Conservation (phyloP, 2,888 invertebrate genomes). For the Hedya salicella region DNA sequence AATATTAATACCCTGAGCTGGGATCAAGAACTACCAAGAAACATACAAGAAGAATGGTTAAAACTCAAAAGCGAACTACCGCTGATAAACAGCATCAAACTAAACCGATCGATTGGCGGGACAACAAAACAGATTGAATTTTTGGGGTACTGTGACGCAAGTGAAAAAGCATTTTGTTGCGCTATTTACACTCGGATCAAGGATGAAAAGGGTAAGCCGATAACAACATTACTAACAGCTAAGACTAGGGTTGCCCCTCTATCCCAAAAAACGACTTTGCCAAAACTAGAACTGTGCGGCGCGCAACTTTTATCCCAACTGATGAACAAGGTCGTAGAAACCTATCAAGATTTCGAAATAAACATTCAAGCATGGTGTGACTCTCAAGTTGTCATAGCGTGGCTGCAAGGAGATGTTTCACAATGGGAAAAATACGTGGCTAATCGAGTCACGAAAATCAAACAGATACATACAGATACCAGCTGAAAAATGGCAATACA, state of each 20-base stretch:
- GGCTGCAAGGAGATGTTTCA: slow-evolving; percentile 40
- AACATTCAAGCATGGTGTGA: slow-evolving; percentile 44
- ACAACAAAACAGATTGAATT: slow-evolving; percentile 39
- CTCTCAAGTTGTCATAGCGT: slow-evolving; percentile 44
- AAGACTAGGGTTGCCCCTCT: slow-evolving; percentile 48
- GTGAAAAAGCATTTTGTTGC: slow-evolving; percentile 46
- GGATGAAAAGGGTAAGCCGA: slow-evolving; percentile 17
- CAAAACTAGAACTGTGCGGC: slow-evolving; percentile 46
- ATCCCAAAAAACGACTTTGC: slow-evolving; percentile 41
- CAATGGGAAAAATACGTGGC: slow-evolving; percentile 42
- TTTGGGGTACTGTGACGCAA: slow-evolving; percentile 47
- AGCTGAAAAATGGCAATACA: slow-evolving; percentile 39
- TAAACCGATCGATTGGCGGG: slow-evolving; percentile 39
- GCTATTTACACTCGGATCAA: slow-evolving; percentile 37
- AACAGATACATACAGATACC: slow-evolving; percentile 31
- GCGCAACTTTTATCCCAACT: slow-evolving; percentile 43
- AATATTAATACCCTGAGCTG: slow-evolving; percentile 36
- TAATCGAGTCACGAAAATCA: slow-evolving; percentile 45
- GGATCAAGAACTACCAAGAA: slow-evolving; percentile 40
- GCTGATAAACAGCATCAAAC: slow-evolving; percentile 3
- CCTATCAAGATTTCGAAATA: not conserved
- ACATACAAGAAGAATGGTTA: slow-evolving; percentile 26
- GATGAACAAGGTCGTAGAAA: slow-evolving; percentile 30
- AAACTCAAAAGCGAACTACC: slow-evolving; percentile 20
- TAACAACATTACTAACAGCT: slow-evolving; percentile 38